Percentiles rank a stretch among this genome's conserved stretches.
Evolutionary conservation across 2,797 vertebrate genomes (phyloP).

Genomic region (Rhinella marina): DNA sequence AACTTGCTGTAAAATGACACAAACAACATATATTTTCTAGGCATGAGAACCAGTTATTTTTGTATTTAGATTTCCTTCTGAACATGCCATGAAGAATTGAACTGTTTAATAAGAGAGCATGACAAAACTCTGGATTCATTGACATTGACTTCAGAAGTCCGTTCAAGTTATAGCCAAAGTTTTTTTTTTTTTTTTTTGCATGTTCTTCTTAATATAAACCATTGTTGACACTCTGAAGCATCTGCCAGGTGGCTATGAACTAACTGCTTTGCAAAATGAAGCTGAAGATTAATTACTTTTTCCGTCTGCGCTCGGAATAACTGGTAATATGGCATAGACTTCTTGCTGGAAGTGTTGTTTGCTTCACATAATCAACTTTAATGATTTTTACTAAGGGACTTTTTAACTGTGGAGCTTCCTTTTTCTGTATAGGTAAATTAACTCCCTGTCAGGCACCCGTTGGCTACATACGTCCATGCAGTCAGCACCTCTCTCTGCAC

Average conservation of each 20-base stretch:
- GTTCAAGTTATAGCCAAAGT: not conserved
- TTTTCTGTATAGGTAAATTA: not conserved
- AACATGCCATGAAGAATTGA: slow-evolving; percentile 9
- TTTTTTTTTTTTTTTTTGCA: not conserved
- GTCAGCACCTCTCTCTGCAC: too few relatives aligned
- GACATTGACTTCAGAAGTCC: not conserved
- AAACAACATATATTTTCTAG: slow-evolving; percentile 31
- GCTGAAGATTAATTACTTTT: slow-evolving; percentile 7
- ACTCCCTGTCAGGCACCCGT: too few relatives aligned
- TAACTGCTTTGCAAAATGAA: not conserved
- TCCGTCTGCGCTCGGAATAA: not conserved
- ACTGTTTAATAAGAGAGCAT: not conserved
- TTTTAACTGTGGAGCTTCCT: not conserved
- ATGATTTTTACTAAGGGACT: not conserved
- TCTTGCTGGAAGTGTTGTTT: not conserved
- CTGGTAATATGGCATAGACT: not conserved
- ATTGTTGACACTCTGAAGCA: not conserved
- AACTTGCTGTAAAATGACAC: not conserved
- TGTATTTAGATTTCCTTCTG: not conserved
- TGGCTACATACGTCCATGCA: too few relatives aligned
- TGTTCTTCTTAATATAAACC: slow-evolving; percentile 35
- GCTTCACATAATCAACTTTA: not conserved
- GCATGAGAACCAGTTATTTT: slow-evolving; percentile 27
- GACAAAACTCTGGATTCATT: not conserved
- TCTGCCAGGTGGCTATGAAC: not conserved